Conservation (phyloP, 2,888 invertebrate species). For the Baronia brevicornis region DNA sequence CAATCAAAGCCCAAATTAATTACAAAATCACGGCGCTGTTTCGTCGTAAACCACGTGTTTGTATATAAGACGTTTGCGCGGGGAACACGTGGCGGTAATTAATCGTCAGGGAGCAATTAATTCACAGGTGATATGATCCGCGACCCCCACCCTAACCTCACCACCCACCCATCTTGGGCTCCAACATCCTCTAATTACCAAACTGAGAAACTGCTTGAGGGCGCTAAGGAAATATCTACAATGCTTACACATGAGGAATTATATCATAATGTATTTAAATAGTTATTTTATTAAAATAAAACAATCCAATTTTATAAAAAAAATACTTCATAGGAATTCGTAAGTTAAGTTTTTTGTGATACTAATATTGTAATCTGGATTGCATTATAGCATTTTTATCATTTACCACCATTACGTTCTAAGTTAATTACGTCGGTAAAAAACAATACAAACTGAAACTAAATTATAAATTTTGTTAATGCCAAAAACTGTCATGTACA, state of each 20-base stretch:
- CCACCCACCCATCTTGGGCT: constrained; percentile 24
- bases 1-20: too few relatives aligned
- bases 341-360: too few relatives aligned
- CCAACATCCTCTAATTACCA: constrained; percentile 47
- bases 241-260: constrained; percentile 12
- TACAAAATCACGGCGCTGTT: constrained; percentile 9
- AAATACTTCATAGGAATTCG: too few relatives aligned
- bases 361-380: too few relatives aligned
- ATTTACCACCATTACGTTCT: too few relatives aligned
- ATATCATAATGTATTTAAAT: not conserved
- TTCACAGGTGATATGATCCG: constrained; percentile 69
- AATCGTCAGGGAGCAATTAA: constrained; percentile 68
- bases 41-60: constrained; percentile 30
- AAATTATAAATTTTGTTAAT: too few relatives aligned
- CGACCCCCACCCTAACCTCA: constrained; percentile 29
- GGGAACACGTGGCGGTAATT: constrained; percentile 59
- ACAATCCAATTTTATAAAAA: too few relatives aligned
- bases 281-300: not conserved
- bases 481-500: too few relatives aligned
- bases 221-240: constrained; percentile 38
- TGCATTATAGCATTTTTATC: too few relatives aligned
- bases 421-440: too few relatives aligned
- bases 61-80: constrained; percentile 32
- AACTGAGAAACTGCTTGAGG: constrained; percentile 47
- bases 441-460: too few relatives aligned